Evolutionary conservation across 2,888 invertebrate genomes (phyloP).

Genomic region (Hofmannophila pseudospretella): DNA sequence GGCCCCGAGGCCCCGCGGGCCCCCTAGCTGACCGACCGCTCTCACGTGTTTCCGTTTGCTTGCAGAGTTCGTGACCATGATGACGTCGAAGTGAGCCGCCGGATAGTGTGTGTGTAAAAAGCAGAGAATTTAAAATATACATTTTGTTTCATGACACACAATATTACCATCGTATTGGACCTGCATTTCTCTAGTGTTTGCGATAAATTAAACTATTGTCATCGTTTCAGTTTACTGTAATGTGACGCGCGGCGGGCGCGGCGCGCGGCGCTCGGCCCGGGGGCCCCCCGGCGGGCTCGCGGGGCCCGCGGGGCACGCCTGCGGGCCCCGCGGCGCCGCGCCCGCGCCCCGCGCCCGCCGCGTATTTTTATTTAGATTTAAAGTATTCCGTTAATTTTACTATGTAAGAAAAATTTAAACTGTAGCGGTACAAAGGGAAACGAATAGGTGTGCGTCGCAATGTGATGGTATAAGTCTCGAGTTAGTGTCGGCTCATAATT

Average conservation of each 20-base stretch:
- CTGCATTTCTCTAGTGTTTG: constrained; percentile 80
- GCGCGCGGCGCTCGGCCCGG: constrained; percentile 14
- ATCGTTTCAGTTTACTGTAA: constrained; percentile 72
- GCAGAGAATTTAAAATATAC: constrained; percentile 81
- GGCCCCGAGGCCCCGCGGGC: background rate
- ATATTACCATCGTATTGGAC: constrained; percentile 79
- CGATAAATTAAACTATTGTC: constrained; percentile 76
- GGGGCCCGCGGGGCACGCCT: too few species aligned
- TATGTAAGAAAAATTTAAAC: constrained; percentile 68
- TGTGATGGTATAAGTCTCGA: constrained; percentile 56
- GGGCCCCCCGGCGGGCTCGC: constrained; percentile 18
- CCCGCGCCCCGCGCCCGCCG: constrained; percentile 20
- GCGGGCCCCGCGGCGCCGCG: constrained; percentile 20
- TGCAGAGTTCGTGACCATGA: constrained; percentile 99
- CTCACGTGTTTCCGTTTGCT: constrained; percentile 46
- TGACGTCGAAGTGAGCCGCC: constrained; percentile 98
- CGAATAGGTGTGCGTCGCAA: constrained; percentile 68
- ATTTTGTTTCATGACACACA: constrained; percentile 80
- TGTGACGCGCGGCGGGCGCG: constrained; percentile 28
- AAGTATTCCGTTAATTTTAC: constrained; percentile 77
- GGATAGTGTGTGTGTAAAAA: constrained; percentile 80
- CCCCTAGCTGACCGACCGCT: constrained; percentile 4
- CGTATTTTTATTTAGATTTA: constrained; percentile 69
- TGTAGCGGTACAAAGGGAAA: constrained; percentile 71
- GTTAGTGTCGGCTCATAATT: constrained; percentile 54